These are phyloP conservation scores for Ameiurus melas DNA, from an alignment of 2,113 vertebrate genomes.

Conservation along the genomic window DNA sequence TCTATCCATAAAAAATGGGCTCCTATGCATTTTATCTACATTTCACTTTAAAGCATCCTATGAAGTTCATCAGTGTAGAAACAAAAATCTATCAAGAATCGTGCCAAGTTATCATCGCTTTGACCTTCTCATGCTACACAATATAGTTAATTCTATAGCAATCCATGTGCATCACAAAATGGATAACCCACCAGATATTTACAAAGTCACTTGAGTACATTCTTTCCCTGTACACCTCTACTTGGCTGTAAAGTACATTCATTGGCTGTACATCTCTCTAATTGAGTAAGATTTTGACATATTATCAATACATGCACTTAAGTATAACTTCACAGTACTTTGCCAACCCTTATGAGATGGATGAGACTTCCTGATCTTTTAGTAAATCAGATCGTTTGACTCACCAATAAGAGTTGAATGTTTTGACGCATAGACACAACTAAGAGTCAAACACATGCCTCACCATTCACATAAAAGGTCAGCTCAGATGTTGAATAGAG, in stretches of 20 bases:
- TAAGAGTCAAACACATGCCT: background rate
- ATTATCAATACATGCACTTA: background rate
- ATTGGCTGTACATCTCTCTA: background rate
- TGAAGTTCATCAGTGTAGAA: background rate
- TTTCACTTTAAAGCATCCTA: background rate
- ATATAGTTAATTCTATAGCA: background rate
- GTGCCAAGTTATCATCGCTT: background rate
- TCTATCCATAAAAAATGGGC: background rate
- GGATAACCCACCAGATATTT: background rate
- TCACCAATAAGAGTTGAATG: background rate
- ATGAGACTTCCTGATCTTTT: background rate
- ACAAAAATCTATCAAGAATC: background rate
- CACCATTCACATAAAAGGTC: background rate
- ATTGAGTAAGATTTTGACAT: background rate
- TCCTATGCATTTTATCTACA: background rate
- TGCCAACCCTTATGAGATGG: background rate
- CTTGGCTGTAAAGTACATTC: background rate
- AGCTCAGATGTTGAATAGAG: background rate
- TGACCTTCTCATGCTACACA: background rate
- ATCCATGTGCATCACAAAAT: background rate
- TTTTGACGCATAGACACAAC: background rate
- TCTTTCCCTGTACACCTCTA: background rate
- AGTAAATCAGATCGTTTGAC: background rate
- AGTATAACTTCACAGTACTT: background rate
- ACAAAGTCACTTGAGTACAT: background rate